Base-by-base conservation (phyloP, 2,797 vertebrate species). In the Alectoris magna region DNA sequence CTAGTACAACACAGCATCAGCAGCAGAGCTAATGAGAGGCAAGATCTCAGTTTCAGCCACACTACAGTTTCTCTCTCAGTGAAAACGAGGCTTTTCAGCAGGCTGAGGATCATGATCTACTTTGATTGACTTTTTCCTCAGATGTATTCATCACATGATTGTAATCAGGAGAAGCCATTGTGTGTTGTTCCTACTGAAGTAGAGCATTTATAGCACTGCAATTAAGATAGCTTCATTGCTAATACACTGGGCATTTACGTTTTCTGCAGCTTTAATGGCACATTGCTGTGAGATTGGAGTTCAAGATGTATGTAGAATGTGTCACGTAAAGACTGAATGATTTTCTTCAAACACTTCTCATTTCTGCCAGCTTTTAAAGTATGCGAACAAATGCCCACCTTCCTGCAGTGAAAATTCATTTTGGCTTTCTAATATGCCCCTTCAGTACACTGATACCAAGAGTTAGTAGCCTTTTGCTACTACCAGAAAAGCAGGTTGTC, bases 81-180 rank as follows among this genome's bases (percentile, higher is more conserved):
- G 22, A 90, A 95, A 90, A 17, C 23, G 46, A 5, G 6, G 4
- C 34, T 15, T 91, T 88, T 76, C 73, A 76, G 36, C 22, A 79
- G 41, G n/a, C 58, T 81, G 34, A 69, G 44, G 79, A 95, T 7
- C 29, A 56, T 63, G 49, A 82, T 71, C 46, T 84, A 8, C 63
- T 67, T 51, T 94, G 90, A 82, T 76, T 95, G 89, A 84, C 90
- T 93, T 94, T 93, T 93, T 91, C 70, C 76, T 95, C 70, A 83
- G 87, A 91, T 87, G 68, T 92, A 94, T 88, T 96, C 71, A 91
- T 85, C 53, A 48, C 27, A 56, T 92, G 91, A 93, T 88, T 91
- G 76, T 90, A 96, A 96, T 92, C 85, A 96, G 83, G 36, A 88
- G 31, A 87, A 92, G 75, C n/a, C 56, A 79, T 82, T 95, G 82